A percentile compares a stretch with the other conserved stretches of the same genome.
phyloP scores from a whole-genome alignment of 2,888 invertebrate species.

The Macrophya alboannulata region DNA sequence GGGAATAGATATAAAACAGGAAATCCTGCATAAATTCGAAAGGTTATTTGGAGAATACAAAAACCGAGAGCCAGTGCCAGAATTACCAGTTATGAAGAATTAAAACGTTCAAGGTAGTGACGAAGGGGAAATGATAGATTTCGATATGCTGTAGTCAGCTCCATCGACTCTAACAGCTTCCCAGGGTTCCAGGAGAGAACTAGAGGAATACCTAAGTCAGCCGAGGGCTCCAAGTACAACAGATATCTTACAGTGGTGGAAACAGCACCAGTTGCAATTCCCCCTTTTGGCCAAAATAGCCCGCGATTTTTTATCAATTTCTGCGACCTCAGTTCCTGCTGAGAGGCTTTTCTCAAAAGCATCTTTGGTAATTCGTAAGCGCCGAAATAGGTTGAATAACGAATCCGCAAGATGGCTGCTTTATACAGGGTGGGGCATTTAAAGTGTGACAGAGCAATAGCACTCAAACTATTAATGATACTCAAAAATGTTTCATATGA shows the following conservation, averaged over 20 bases:
- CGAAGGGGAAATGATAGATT: conserved; percentile 45
- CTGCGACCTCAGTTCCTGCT: conserved; percentile 33
- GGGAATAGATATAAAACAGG: conserved; percentile 41
- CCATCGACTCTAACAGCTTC: conserved; percentile 16
- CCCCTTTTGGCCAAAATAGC: conserved; percentile 46
- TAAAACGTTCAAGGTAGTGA: conserved; percentile 14
- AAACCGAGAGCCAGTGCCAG: neutral
- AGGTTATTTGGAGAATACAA: neutral
- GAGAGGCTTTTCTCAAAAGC: conserved; percentile 30
- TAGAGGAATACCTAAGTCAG: conserved; percentile 44
- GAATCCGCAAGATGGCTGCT: conserved; percentile 60
- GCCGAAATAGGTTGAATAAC: conserved; percentile 57
- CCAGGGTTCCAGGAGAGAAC: conserved; percentile 25
- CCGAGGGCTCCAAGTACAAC: conserved; percentile 24
- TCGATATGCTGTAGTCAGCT: conserved; percentile 31
- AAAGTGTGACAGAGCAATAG: conserved; percentile 53
- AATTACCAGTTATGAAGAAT: neutral
- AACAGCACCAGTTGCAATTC: conserved; percentile 29
- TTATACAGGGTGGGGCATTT: conserved; percentile 54
- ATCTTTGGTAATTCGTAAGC: conserved; percentile 59
- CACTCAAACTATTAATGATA: too few relatives aligned
- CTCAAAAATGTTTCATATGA: too few relatives aligned
- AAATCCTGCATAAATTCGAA: conserved; percentile 15
- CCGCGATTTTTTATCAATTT: conserved; percentile 10
- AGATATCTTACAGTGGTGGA: conserved; percentile 53